phyloP scores from a whole-genome alignment of 2,797 vertebrate genomes.

The Carcharodon carcharias region DNA sequence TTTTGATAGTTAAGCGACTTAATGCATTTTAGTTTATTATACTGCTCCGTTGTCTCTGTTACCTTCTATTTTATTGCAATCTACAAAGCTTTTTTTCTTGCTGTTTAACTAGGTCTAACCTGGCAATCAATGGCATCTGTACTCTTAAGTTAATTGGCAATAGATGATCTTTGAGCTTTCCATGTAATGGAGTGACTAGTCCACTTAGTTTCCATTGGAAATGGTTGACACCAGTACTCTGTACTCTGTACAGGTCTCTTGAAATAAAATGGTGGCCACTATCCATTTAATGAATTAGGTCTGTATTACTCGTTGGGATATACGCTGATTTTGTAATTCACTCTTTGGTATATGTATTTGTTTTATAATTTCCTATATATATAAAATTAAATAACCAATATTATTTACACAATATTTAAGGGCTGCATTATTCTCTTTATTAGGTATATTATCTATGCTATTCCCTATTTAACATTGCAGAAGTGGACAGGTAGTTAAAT shows the following conservation, averaged over 20 bases:
- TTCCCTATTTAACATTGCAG: neutral
- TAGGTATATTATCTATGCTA: neutral
- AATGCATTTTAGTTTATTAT: neutral
- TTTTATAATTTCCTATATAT: neutral
- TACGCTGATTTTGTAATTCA: neutral
- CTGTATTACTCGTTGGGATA: neutral
- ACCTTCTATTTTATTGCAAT: neutral
- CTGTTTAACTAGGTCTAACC: neutral
- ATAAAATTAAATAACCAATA: neutral
- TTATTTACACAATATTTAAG: neutral
- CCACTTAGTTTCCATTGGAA: neutral
- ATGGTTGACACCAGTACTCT: neutral
- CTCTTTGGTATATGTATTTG: neutral
- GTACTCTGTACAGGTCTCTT: neutral
- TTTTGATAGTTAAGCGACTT: slow-evolving; percentile 10
- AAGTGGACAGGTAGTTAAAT: neutral
- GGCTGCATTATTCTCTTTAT: neutral
- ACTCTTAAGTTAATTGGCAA: neutral
- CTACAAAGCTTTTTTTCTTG: neutral
- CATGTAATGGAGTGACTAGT: neutral
- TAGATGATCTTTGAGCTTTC: neutral
- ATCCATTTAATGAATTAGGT: neutral
- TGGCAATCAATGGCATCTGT: slow-evolving; percentile 17
- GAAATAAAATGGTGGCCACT: neutral
- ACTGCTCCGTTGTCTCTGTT: neutral